phyloP scores from a whole-genome alignment of 92 coral and sea anemone species.

The Zoanthus sansibaricus region DNA sequence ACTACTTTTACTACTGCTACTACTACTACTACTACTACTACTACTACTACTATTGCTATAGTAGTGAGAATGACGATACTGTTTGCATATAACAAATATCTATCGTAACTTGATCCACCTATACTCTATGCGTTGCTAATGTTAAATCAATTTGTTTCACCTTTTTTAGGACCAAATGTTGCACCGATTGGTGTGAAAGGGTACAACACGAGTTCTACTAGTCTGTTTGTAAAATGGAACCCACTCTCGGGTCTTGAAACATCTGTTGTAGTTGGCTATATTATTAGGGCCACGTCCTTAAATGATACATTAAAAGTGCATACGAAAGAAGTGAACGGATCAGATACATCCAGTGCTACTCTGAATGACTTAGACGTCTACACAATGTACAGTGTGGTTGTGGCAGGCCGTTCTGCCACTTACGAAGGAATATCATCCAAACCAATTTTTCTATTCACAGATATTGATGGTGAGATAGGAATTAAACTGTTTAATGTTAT shows the following conservation, averaged over 20 bases:
- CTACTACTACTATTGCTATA: no score
- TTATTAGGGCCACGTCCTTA: not conserved
- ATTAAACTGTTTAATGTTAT: no score
- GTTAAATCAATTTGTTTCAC: not conserved
- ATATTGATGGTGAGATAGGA: slow-evolving; percentile 4
- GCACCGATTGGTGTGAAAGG: slow-evolving; percentile 16
- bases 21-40: no score
- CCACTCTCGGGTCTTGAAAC: slow-evolving; percentile 1
- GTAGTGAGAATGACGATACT: no score
- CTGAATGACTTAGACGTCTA: slow-evolving; percentile 8
- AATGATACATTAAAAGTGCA: not conserved
- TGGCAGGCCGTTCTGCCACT: slow-evolving; percentile 7
- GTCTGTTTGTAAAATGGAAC: slow-evolving; percentile 17
- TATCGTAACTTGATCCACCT: not conserved
- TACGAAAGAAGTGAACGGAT: not conserved
- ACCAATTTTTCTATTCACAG: slow-evolving; percentile 9
- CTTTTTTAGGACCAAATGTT: slow-evolving; percentile 11
- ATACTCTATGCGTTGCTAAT: no score
- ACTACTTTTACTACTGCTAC: no score
- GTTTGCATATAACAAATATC: not conserved
- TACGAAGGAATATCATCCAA: not conserved
- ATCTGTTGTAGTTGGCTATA: not conserved
- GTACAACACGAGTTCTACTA: slow-evolving; percentile 9
- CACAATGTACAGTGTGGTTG: slow-evolving; percentile 24
- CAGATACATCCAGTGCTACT: not conserved